A percentile compares a stretch with the other conserved stretches of the same genome.
phyloP scores from a whole-genome alignment of 2,797 vertebrate genomes.

The Staurois parvus region DNA sequence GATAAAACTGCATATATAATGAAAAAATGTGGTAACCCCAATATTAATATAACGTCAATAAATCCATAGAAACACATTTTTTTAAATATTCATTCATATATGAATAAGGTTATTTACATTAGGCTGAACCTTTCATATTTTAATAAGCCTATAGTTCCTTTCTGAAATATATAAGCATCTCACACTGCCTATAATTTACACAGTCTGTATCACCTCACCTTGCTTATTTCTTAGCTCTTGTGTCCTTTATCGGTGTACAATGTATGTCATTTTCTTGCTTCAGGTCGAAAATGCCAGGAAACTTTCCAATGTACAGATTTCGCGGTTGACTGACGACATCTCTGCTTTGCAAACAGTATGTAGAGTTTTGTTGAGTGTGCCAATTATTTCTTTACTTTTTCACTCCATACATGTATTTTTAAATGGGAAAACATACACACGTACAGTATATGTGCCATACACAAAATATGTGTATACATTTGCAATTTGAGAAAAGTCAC shows the following conservation, averaged over 20 bases:
- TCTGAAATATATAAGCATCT: not conserved
- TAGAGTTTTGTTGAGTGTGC: constrained; percentile 23
- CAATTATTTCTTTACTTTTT: not conserved
- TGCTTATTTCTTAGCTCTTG: not conserved
- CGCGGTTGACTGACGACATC: constrained; percentile 86
- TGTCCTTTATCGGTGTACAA: not conserved
- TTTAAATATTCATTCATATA: too few species aligned
- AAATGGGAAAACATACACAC: not conserved
- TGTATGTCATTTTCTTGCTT: constrained; percentile 30
- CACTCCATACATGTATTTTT: not conserved
- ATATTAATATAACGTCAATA: too few species aligned
- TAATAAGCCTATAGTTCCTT: not conserved
- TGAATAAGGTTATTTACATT: not conserved
- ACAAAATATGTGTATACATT: not conserved
- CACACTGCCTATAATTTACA: not conserved
- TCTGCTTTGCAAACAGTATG: constrained; percentile 88
- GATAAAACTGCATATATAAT: too few species aligned
- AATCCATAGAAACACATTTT: too few species aligned
- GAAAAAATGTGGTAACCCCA: too few species aligned
- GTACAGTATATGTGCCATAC: not conserved
- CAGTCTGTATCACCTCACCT: not conserved
- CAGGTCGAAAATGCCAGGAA: constrained; percentile 88
- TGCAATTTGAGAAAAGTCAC: not conserved
- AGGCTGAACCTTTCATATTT: not conserved
- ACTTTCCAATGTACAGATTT: constrained; percentile 86